phyloP scores from a whole-genome alignment of 1,140 invertebrate species.

The Bursaphelenchus mucronatus region DNA sequence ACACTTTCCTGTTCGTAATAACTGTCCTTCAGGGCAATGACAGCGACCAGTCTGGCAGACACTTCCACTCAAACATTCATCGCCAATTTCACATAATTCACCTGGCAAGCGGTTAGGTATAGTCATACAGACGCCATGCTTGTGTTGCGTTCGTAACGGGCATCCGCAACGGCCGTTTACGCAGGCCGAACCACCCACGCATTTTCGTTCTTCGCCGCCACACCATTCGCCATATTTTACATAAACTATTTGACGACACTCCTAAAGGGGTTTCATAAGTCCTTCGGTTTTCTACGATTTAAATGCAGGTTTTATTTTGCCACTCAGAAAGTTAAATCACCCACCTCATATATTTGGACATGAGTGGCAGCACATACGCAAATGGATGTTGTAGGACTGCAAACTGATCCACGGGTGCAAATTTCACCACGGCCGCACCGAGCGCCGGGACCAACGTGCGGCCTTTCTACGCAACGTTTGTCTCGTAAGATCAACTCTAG shows the following conservation, averaged over 20 bases:
- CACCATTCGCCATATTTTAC: slow-evolving; percentile 1
- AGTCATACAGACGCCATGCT: neutral
- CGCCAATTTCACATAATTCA: slow-evolving; percentile 12
- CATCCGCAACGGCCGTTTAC: slow-evolving; percentile 6
- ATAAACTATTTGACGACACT: slow-evolving; percentile 9
- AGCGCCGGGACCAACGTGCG: slow-evolving; percentile 12
- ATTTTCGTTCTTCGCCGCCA: neutral
- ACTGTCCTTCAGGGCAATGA: neutral
- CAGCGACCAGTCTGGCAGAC: slow-evolving; percentile 2
- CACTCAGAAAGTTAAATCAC: neutral
- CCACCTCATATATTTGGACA: too few species aligned
- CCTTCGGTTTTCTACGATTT: too few species aligned
- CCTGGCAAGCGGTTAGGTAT: slow-evolving; percentile 1
- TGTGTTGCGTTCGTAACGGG: neutral
- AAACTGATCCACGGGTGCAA: slow-evolving; percentile 21
- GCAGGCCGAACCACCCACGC: slow-evolving; percentile 6
- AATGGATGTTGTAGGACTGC: slow-evolving; percentile 5
- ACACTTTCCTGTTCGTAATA: neutral
- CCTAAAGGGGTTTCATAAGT: too few species aligned
- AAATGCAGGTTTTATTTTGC: slow-evolving; percentile 1
- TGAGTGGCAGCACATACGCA: slow-evolving; percentile 15
- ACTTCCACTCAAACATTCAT: slow-evolving; percentile 3
- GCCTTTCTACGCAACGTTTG: slow-evolving; percentile 11
- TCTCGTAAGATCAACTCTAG: slow-evolving; percentile 8
- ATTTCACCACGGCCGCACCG: slow-evolving; percentile 2